Base-by-base conservation (phyloP, 2,797 vertebrate species). In the Molossus alvarezi region DNA sequence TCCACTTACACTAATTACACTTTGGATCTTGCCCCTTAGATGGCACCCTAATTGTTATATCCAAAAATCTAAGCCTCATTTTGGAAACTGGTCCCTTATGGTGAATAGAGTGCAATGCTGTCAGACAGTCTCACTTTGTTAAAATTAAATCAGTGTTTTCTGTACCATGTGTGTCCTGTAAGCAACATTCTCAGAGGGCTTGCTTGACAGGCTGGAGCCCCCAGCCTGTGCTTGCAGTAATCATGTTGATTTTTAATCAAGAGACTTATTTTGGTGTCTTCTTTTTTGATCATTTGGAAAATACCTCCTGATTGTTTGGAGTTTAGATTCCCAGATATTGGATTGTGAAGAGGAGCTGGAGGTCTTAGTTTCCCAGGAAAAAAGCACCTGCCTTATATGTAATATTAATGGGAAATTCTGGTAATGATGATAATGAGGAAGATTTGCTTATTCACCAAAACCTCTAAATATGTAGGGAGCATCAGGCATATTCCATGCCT, bases 221-320 rank as follows among this genome's bases (percentile, higher is more conserved):
- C 55, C 45, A 95, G 88, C 77, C 23, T 23, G 75, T 71, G 57
- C 25, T 87, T 95, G 80, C 83, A 92, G 88, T 60, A 88, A 97
- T 97, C 51, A 92, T 91, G 95, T 97, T 98, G 95, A 41, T 97
- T 98, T 96, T 97, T 98, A 98, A 98, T 98, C 93, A 96, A 98
- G 93, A 77, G 93, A 89, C 92, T 97, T 64, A 87, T 97, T n/a
- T 96, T 96, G 0, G 0, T 90, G 95, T 95, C 79, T 1, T n/a
- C n/a, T 88, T 87, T 95, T 97, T 96, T 96, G 55, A 93, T 97
- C 90, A 90, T 97, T 94, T 91, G 82, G 88, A 76, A 97, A 97
- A 60, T 48, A 51, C 51, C 95, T 92, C 9, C 13, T 82, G 88
- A 85, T 94, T 93, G 95, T 11, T 91, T 87, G 90, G 75, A 95